Evolutionary conservation across 2,888 invertebrate genomes (phyloP).

Genomic region (Brachycybe producta): DNA sequence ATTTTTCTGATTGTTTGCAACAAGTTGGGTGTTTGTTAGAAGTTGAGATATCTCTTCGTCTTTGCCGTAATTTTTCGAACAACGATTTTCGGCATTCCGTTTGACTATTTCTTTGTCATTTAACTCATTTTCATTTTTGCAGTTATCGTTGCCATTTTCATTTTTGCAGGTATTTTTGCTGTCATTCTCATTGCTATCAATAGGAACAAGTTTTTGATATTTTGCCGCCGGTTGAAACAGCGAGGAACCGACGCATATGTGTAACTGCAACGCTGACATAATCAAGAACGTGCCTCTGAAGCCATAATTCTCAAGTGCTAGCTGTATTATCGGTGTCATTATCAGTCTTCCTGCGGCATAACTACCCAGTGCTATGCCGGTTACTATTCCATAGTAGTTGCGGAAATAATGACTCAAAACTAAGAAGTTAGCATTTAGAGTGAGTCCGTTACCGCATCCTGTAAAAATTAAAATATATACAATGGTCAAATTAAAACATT

Average conservation of each 20-base stretch:
- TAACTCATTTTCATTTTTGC: no score
- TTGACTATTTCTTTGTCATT: not conserved
- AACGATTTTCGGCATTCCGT: not conserved
- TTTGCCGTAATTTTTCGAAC: not conserved
- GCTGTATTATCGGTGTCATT: slow-evolving; percentile 25
- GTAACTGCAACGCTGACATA: slow-evolving; percentile 57
- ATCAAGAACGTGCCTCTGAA: slow-evolving; percentile 56
- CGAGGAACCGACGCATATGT: slow-evolving; percentile 57
- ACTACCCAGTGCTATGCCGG: slow-evolving; percentile 58
- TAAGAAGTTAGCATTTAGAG: no score
- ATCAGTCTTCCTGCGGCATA: slow-evolving; percentile 55
- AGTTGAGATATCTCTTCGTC: no score
- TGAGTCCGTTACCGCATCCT: no score
- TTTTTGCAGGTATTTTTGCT: not conserved
- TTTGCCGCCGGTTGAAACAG: slow-evolving; percentile 48
- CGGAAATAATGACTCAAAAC: slow-evolving; percentile 56
- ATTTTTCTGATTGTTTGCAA: not conserved
- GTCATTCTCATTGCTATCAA: not conserved
- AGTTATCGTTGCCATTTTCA: not conserved
- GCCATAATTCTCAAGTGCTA: slow-evolving; percentile 23
- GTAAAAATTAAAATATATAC: no score
- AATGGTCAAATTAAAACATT: no score
- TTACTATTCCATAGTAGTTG: slow-evolving; percentile 50
- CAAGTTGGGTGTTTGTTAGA: no score
- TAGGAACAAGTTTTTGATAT: not conserved